Evolutionary conservation across 1,140 invertebrate species (phyloP).

Genomic region (Tribolium madens): DNA sequence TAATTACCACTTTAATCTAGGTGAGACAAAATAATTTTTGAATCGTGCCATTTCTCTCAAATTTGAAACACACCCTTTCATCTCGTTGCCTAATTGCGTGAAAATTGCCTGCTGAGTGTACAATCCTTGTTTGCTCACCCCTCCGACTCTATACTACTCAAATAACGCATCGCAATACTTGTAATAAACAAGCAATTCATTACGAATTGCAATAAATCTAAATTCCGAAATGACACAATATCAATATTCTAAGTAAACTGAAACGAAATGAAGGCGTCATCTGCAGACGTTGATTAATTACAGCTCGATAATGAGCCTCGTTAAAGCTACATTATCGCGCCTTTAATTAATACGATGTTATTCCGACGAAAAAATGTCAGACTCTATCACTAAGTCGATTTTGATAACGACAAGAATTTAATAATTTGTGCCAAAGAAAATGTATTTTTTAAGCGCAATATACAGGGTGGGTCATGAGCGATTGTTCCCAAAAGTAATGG

Average conservation of each 20-base stretch:
- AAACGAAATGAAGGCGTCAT: conserved; percentile 55
- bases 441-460: too few relatives aligned
- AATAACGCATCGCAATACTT: not conserved
- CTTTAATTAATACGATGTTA: conserved; percentile 57
- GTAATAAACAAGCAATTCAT: conserved; percentile 39
- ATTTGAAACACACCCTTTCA: too few relatives aligned
- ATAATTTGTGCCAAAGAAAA: not conserved
- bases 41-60: too few relatives aligned
- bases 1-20: too few relatives aligned
- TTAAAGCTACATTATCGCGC: conserved; percentile 58
- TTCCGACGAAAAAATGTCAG: conserved; percentile 45
- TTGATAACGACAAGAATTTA: not conserved
- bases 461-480: too few relatives aligned
- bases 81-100: conserved; percentile 12
- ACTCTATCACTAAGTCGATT: conserved; percentile 35
- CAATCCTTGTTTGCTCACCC: not conserved
- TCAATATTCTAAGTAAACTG: conserved; percentile 49
- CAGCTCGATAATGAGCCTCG: conserved; percentile 56
- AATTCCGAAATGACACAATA: conserved; percentile 50
- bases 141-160: not conserved
- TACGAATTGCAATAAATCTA: conserved; percentile 49
- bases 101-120: not conserved
- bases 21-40: too few relatives aligned
- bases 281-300: conserved; percentile 59
- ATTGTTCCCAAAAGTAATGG: too few relatives aligned